phyloP scores from a whole-genome alignment of 2,888 invertebrate genomes.

The Diogma glabrata region DNA sequence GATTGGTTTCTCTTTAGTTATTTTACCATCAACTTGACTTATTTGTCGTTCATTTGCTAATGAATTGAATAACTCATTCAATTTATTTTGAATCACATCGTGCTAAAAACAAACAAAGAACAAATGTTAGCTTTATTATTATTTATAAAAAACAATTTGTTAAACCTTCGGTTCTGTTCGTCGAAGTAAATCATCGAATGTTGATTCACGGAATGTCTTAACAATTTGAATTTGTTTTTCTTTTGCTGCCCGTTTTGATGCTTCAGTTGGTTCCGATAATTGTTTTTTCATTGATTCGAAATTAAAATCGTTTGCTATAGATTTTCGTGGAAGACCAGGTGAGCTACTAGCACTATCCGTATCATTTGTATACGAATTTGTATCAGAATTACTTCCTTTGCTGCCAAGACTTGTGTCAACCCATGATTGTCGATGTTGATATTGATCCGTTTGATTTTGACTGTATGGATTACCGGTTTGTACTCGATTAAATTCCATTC shows the following conservation, averaged over 20 bases:
- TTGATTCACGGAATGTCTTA: constrained; percentile 59
- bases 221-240: constrained; percentile 65
- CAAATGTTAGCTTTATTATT: too few relatives aligned
- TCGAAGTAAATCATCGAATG: constrained; percentile 49
- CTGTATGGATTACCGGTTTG: constrained; percentile 50
- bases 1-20: constrained; percentile 40
- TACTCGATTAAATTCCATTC: constrained; percentile 58
- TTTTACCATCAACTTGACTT: constrained; percentile 26
- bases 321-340: constrained; percentile 54
- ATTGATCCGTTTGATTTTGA: constrained; percentile 38
- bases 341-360: constrained; percentile 84
- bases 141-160: constrained; percentile 8
- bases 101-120: constrained; percentile 47
- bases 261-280: constrained; percentile 62
- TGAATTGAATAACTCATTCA: constrained; percentile 82
- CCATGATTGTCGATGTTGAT: constrained; percentile 64
- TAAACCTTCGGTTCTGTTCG: constrained; percentile 37
- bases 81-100: constrained; percentile 74
- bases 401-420: constrained; percentile 45
- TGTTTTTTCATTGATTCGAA: constrained; percentile 88
- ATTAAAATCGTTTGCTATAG: constrained; percentile 52
- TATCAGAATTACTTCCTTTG: constrained; percentile 50
- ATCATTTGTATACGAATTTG: constrained; percentile 57
- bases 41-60: constrained; percentile 45
- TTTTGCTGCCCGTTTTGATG: constrained; percentile 52